Conservation (phyloP, 2,888 invertebrate genomes). For the Acleris holmiana region DNA sequence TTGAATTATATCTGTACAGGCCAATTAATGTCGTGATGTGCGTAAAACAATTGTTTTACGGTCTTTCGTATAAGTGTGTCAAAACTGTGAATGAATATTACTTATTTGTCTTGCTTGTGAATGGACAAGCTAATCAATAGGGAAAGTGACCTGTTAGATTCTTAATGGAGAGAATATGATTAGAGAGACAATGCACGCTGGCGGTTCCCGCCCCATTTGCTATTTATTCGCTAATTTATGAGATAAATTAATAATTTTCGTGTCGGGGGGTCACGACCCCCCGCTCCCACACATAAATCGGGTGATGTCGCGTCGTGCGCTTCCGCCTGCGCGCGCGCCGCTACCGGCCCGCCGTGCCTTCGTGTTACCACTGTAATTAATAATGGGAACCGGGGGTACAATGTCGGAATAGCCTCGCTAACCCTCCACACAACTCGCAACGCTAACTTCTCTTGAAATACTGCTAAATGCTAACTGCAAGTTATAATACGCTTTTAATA, state of each 20-base stretch:
- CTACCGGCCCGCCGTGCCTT: conserved; percentile 50
- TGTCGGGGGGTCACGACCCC: conserved; percentile 65
- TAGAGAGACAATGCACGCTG: conserved; percentile 8
- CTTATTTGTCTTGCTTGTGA: too few relatives aligned
- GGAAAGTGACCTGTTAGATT: too few relatives aligned
- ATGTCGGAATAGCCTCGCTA: conserved; percentile 11
- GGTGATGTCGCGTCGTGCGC: conserved; percentile 69
- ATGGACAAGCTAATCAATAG: too few relatives aligned
- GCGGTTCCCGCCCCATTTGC: conserved; percentile 25
- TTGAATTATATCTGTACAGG: conserved; percentile 19
- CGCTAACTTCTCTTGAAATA: neutral
- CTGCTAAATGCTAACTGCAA: neutral
- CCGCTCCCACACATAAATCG: conserved; percentile 76
- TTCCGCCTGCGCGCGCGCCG: conserved; percentile 48
- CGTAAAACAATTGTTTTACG: conserved; percentile 9
- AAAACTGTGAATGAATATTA: too few relatives aligned
- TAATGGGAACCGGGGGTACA: conserved; percentile 49
- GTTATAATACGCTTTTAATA: too few relatives aligned
- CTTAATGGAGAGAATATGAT: neutral
- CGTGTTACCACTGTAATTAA: conserved; percentile 59
- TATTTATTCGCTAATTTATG: conserved; percentile 47
- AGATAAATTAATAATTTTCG: conserved; percentile 68
- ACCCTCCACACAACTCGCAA: neutral
- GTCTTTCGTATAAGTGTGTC: neutral
- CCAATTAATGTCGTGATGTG: conserved; percentile 10